Conservation (phyloP, 1,140 invertebrate genomes). For the Bombus haemorrhoidalis region DNA sequence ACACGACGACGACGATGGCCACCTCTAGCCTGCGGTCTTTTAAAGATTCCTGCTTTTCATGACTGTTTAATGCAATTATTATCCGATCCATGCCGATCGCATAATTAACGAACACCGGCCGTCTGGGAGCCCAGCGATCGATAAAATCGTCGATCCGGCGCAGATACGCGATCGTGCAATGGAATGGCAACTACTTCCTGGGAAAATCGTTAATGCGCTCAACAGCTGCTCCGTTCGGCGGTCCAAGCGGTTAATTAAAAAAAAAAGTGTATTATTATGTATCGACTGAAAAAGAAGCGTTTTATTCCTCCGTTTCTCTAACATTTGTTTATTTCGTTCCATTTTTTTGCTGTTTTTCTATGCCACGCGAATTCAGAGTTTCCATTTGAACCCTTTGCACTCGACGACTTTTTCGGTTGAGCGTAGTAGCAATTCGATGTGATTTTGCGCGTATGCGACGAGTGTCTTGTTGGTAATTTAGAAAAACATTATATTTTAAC, state of each 20-base stretch:
- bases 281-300: no score
- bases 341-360: no score
- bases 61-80: constrained; percentile 41
- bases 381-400: no score
- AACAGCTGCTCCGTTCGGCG: neutral
- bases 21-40: constrained; percentile 3
- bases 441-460: no score
- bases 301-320: no score
- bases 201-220: constrained; percentile 8
- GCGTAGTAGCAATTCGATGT: no score
- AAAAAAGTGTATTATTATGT: no score
- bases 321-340: no score
- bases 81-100: constrained; percentile 37
- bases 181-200: neutral
- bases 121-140: neutral
- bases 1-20: neutral
- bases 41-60: constrained; percentile 33
- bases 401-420: no score
- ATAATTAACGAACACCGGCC: constrained; percentile 34
- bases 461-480: no score
- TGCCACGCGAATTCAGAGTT: no score
- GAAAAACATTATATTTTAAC: no score
- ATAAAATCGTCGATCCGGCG: constrained; percentile 38
- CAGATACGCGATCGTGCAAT: constrained; percentile 16
- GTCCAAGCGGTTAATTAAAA: neutral